Base-by-base conservation (phyloP, 2,888 invertebrate genomes). In the Euphydryas editha region DNA sequence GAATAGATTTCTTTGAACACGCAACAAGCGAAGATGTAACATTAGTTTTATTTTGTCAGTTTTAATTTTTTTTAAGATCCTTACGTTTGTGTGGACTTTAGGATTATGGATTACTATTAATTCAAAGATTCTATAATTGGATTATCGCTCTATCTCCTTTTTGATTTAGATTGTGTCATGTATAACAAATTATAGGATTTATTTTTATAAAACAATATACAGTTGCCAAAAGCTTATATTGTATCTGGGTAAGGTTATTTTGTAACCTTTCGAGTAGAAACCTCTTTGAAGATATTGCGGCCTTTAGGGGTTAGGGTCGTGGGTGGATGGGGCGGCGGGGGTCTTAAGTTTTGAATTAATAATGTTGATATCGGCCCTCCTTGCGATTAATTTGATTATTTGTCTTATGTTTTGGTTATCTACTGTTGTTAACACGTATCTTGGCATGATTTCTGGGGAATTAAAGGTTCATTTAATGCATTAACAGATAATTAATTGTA, bases 311-410 rank as follows among this genome's bases (percentile, higher is more conserved):
- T 70, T 71, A 68, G 69, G 67, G 71, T 72, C 46, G 54, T 17
- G 54, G 66, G 73, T 68, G 78, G 75, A 76, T 75, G 79, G 74
- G 71, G 68, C 62, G 73, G 75, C 73, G 74, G 69, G 78, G 78
- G 77, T 79, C 78, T 82, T 76, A 82, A 81, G 85, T 81, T 88
- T 86, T 92, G 91, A 90, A 92, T 92, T 90, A 93, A 91, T 93
- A 93, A 93, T 93, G 88, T 87, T 88, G 90, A 85, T 91, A 90
- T 91, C 88, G 86, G 87, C 79, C 84, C 79, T 84, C 82, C 83
- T 89, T 81, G 80, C 86, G 86, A 90, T 91, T 90, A 92, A 90
- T 90, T 90, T 88, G 88, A 92, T 92, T 90, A 91, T 86, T 88
- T 88, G 84, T 81, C 81, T 88, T 84, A 80, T 83, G 79, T 83